Base-by-base conservation (phyloP, 2,888 invertebrate species). In the Oscheius sp. region DNA sequence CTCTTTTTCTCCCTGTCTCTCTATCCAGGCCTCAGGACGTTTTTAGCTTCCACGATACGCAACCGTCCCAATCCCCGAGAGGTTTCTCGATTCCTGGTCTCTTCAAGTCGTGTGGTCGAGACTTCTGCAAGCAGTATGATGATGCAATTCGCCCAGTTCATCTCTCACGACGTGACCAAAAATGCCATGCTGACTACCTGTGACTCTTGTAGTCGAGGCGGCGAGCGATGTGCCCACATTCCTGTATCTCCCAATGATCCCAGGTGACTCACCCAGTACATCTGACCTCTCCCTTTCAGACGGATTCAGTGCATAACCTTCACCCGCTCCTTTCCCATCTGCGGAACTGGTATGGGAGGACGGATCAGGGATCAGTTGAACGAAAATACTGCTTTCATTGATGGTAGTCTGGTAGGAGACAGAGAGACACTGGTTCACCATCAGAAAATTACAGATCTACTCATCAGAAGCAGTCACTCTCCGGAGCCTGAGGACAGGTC, bases 281-380 rank as follows among this genome's bases (percentile, higher is more conserved):
- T 3, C 42, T 42, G 42, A 42, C 42, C 42, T 42, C 42, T 42
- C 21, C 21, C 73, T 68, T 35, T 65, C 63, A 7, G 68, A 53
- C 53, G 68, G n/a, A 68, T 68, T 21, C 68, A 68, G 68, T 88
- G 88, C 74, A 80, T 87, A 53, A 79, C 84, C 50, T 81, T 87
- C 77, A 84, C 87, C 9, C 92, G 99, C 81, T 95, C 96, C 5
- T 95, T 96, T 86, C 94, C 97, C 0, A 94, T 97, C 71, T 99
- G 99, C 90, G 97, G 97, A 11, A 96, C 96, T 0, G 99, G 97
- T 2, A 93, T 94, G 91, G 96, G 96, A 51, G 84, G 79, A 57
- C 92, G 96, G 48, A 94, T 95, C 1, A 92, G 99, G 62, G 96
- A 98, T 90, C 99, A 99, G 91, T 82, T 92, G 57, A 91, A 91